Base-by-base conservation (phyloP, 2,797 vertebrate genomes). In the Myripristis murdjan region DNA sequence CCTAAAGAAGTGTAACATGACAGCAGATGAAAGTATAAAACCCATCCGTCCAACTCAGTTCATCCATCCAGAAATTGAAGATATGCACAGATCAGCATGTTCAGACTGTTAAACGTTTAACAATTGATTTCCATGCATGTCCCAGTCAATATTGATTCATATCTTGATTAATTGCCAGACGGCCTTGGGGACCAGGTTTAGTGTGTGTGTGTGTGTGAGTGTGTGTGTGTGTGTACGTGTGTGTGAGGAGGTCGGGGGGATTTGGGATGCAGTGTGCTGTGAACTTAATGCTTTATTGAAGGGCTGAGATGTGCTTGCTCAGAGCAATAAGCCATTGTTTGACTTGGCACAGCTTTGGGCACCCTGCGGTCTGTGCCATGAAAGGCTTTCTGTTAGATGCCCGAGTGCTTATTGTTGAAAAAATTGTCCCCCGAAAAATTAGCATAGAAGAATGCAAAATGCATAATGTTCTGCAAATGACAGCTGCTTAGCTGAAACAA, bases 401-500 rank as follows among this genome's bases (percentile, higher is more conserved):
- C 93, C 94, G 89, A 95, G 95, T 93, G 93, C 92, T 95, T 94
- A 97, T 97, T 98, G 97, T 97, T 93, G 89, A 92, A 96, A 91
- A 97, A 96, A 98, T 95, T 97, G 95, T 87, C 95, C 95, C 95
- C 95, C 91, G 20, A 72, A 87, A 96, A 97, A 98, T 97, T 96
- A 96, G 96, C 97, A 98, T 97, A 95, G 95, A 94, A 93, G 96
- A 96, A 96, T 95, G 95, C 95, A 95, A 96, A 95, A 95, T 95
- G 95, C 95, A 95, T 95, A 95, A 96, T 96, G 96, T 94, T 91
- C 88, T 92, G 94, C 95, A 95, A 96, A 96, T 98, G 96, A 97
- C 97, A 98, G 97, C 97, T 97, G 97, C 96, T 95, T 93, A 91
- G 92, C 95, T 95, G 95, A 97, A 96, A 97, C 95, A 95, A 97